A percentile compares a stretch with the other conserved stretches of the same genome.
These are phyloP conservation scores for Sminthopsis crassicaudata DNA, from an alignment of 2,113 vertebrate species.

Conservation along the genomic window DNA sequence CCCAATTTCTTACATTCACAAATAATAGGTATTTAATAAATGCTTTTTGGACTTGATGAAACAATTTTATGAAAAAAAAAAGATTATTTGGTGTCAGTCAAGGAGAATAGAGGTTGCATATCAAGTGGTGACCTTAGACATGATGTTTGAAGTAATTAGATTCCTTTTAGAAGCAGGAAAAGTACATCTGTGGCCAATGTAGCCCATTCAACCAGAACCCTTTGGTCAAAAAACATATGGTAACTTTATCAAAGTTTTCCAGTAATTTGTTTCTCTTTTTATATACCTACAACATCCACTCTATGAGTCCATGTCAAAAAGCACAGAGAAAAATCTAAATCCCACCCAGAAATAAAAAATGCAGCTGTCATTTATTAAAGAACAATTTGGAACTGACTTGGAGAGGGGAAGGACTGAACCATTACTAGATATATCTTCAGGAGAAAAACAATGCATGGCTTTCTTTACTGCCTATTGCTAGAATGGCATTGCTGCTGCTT, in stretches of 20 bases:
- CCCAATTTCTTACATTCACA: not conserved
- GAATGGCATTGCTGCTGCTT: not conserved
- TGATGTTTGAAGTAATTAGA: slow-evolving; percentile 58
- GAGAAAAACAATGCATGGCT: not conserved
- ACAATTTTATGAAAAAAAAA: slow-evolving; percentile 29
- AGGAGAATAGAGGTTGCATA: slow-evolving; percentile 56
- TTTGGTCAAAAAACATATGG: not conserved
- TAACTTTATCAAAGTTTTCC: not conserved
- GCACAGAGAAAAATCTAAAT: slow-evolving; percentile 15
- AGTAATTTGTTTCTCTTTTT: not conserved
- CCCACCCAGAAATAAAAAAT: not conserved
- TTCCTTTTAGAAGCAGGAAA: slow-evolving; percentile 41
- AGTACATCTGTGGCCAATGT: slow-evolving; percentile 35
- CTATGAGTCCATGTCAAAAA: not conserved
- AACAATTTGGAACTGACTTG: not conserved
- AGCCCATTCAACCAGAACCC: slow-evolving; percentile 6
- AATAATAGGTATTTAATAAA: slow-evolving; percentile 8
- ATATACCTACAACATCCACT: not conserved
- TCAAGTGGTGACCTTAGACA: slow-evolving; percentile 38
- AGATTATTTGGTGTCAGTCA: slow-evolving; percentile 59
- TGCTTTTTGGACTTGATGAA: slow-evolving; percentile 47
- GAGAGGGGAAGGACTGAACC: not conserved
- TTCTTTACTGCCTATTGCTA: not conserved
- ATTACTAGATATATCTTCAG: not conserved
- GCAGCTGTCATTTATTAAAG: not conserved